These are phyloP conservation scores for Halichondria panicea DNA, from an alignment of 37 sponge, comb jelly and placozoan species.

Conservation along the genomic window DNA sequence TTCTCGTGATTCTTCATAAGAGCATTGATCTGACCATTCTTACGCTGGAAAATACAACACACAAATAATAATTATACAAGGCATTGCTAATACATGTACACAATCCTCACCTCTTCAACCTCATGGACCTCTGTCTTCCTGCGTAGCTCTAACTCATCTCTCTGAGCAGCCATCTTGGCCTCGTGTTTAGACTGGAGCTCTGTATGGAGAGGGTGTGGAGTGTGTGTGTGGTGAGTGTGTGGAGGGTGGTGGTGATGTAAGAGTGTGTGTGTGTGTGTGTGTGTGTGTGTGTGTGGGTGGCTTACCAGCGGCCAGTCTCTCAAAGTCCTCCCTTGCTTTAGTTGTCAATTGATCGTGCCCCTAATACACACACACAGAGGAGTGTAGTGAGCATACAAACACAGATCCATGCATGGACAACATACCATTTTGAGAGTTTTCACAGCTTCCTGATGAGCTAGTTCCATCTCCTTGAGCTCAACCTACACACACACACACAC, in stretches of 20 bases:
- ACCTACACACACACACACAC: no score
- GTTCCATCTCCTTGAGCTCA: constrained; percentile 90
- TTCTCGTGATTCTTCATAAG: constrained; percentile 99
- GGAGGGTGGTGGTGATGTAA: no score
- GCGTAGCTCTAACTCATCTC: constrained; percentile 96
- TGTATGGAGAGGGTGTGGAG: neutral
- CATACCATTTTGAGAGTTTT: constrained; percentile 76
- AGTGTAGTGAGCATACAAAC: neutral
- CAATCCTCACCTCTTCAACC: constrained; percentile 95
- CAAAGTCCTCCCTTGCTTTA: constrained; percentile 83
- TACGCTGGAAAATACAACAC: constrained; percentile 72
- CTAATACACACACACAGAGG: neutral
- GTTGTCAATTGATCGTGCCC: constrained; percentile 82
- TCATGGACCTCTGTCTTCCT: constrained; percentile 98
- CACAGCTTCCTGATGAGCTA: constrained; percentile 89
- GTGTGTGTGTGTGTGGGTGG: neutral
- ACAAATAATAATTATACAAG: no score
- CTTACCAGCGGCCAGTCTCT: constrained; percentile 52
- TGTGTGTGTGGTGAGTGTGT: no score
- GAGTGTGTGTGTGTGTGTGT: no score
- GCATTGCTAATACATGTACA: no score
- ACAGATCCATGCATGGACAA: neutral
- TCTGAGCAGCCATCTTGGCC: constrained; percentile 77
- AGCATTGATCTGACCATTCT: constrained; percentile 96
- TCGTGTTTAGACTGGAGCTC: constrained; percentile 92